Percentiles rank a stretch among this genome's conserved stretches.
Conservation (phyloP, 1,140 invertebrate genomes). For the Drosophila elegans region DNA sequence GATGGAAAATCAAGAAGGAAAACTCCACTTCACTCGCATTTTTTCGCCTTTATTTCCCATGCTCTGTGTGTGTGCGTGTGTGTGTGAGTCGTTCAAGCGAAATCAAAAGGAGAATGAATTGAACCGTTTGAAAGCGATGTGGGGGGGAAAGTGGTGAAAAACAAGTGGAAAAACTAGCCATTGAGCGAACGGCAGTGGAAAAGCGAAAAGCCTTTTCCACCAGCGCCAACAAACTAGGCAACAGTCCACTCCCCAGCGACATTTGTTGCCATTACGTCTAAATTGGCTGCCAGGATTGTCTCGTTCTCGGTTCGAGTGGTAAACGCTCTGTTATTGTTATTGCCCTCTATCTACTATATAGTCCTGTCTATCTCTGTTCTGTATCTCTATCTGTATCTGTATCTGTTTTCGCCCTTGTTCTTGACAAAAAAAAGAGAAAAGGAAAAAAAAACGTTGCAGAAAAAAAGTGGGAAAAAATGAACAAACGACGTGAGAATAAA, state of each 20-base stretch:
- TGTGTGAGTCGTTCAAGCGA: slow-evolving; percentile 30
- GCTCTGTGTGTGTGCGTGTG: slow-evolving; percentile 12
- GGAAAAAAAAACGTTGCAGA: slow-evolving; percentile 51
- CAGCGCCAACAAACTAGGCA: too few relatives aligned
- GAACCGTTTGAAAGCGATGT: slow-evolving; percentile 29
- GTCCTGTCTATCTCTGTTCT: slow-evolving; percentile 6
- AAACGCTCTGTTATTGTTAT: slow-evolving; percentile 80
- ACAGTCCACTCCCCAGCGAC: slow-evolving; percentile 50
- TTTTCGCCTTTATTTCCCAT: neutral
- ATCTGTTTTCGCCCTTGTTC: slow-evolving; percentile 10
- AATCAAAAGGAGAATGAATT: slow-evolving; percentile 49
- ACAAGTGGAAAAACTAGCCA: slow-evolving; percentile 54
- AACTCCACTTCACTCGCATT: slow-evolving; percentile 12
- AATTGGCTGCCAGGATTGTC: slow-evolving; percentile 75
- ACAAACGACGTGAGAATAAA: slow-evolving; percentile 77
- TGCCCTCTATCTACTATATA: slow-evolving; percentile 28
- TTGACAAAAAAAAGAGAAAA: slow-evolving; percentile 13
- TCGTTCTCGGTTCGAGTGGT: slow-evolving; percentile 69
- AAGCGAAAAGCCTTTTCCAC: slow-evolving; percentile 2
- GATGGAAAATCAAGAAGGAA: slow-evolving; percentile 13
- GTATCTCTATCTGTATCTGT: neutral
- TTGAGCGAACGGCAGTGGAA: slow-evolving; percentile 20
- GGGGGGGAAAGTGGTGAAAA: slow-evolving; percentile 46
- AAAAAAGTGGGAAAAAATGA: slow-evolving; percentile 19
- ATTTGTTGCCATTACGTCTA: slow-evolving; percentile 79